Evolutionary conservation across 2,797 vertebrate species (phyloP).

Genomic region (Bufotes viridis): DNA sequence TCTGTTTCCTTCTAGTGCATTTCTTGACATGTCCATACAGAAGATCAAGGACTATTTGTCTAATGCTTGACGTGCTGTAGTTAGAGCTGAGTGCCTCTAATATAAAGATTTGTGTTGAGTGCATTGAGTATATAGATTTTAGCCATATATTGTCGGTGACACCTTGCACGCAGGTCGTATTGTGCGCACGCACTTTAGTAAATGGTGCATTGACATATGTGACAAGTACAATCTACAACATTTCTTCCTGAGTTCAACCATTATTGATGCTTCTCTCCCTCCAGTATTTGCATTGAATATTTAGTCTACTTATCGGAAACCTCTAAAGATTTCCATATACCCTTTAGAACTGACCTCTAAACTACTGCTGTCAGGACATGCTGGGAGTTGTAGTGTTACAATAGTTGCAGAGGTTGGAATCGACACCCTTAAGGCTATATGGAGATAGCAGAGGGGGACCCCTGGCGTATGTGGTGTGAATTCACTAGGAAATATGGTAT

Average conservation of each 20-base stretch:
- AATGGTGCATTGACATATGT: slow-evolving; percentile 27
- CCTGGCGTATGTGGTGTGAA: background rate
- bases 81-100: background rate
- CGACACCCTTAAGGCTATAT: background rate
- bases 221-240: slow-evolving; percentile 1
- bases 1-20: background rate
- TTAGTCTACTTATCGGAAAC: background rate
- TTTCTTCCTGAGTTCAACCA: background rate
- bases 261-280: background rate
- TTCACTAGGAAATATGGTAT: background rate
- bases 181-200: slow-evolving; percentile 10
- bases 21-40: background rate
- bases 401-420: background rate
- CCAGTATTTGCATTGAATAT: background rate
- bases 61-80: background rate
- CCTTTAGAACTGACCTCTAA: background rate
- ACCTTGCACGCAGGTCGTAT: background rate
- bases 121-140: background rate
- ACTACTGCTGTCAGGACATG: background rate
- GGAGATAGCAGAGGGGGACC: too few species aligned
- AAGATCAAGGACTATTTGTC: background rate
- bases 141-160: background rate
- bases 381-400: background rate
- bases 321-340: background rate
- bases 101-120: background rate